Conservation (phyloP, 2,888 invertebrate species). For the Saturnia japonica region DNA sequence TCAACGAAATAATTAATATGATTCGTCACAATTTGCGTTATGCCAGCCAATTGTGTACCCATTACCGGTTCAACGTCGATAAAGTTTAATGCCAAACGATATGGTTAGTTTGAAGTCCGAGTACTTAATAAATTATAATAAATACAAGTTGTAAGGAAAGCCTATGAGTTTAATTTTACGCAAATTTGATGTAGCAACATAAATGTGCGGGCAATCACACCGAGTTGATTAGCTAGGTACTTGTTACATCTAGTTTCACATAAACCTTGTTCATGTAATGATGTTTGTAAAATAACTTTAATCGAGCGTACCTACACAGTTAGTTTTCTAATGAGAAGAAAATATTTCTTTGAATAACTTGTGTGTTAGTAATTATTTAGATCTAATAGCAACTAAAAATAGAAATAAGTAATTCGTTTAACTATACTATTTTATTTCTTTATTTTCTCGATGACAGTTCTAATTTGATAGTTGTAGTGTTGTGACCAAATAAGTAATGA, state of each 20-base stretch:
- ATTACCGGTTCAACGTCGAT: constrained; percentile 71
- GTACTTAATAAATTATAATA: constrained; percentile 78
- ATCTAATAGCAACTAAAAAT: too few relatives aligned
- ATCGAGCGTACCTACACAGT: constrained; percentile 46
- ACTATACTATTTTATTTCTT: too few relatives aligned
- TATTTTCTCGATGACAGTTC: too few relatives aligned
- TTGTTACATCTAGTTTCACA: constrained; percentile 16
- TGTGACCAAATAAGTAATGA: too few relatives aligned
- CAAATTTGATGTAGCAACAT: constrained; percentile 74
- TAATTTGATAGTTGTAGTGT: too few relatives aligned
- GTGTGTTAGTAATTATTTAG: neutral
- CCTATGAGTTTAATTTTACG: constrained; percentile 75
- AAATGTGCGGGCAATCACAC: constrained; percentile 48
- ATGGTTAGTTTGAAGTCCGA: constrained; percentile 78
- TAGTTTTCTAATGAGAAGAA: neutral
- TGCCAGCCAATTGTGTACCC: constrained; percentile 65
- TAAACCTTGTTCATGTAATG: constrained; percentile 3
- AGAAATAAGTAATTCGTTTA: too few relatives aligned
- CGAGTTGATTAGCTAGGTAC: constrained; percentile 36
- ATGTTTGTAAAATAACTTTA: constrained; percentile 35
- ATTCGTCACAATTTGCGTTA: constrained; percentile 69
- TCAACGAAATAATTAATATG: constrained; percentile 68
- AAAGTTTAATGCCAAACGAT: constrained; percentile 72
- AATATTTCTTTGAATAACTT: neutral
- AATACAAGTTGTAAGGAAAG: constrained; percentile 62